Evolutionary conservation across 2,113 vertebrate species (phyloP).

Genomic region (Callocephalon fimbriatum): DNA sequence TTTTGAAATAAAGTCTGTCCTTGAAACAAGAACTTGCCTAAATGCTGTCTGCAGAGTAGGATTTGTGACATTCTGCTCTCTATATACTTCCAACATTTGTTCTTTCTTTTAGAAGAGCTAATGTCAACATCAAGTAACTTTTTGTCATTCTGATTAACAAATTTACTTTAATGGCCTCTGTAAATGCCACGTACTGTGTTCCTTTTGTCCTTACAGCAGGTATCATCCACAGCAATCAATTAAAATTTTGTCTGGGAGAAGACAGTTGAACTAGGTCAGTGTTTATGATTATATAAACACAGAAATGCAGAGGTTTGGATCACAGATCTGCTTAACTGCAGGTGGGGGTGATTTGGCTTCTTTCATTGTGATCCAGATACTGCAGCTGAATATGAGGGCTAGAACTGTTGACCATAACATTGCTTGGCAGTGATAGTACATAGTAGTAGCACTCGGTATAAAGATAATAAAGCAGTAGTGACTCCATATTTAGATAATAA

Average conservation of each 20-base stretch:
- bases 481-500: background rate
- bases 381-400: background rate
- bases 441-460: background rate
- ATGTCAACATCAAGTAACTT: background rate
- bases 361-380: background rate
- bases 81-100: background rate
- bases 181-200: background rate
- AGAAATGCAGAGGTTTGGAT: background rate
- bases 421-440: background rate
- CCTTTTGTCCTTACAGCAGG: background rate
- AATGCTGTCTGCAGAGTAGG: background rate
- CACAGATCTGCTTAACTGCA: background rate
- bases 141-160: background rate
- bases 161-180: background rate
- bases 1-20: background rate
- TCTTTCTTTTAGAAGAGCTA: background rate
- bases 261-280: background rate
- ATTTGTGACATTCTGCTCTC: background rate
- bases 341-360: background rate
- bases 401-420: background rate
- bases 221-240: background rate
- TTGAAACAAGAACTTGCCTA: background rate
- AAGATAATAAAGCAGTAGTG: background rate
- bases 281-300: background rate
- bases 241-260: background rate